Conservation (phyloP, 1,140 invertebrate species). For the Chironomus tepperi region DNA sequence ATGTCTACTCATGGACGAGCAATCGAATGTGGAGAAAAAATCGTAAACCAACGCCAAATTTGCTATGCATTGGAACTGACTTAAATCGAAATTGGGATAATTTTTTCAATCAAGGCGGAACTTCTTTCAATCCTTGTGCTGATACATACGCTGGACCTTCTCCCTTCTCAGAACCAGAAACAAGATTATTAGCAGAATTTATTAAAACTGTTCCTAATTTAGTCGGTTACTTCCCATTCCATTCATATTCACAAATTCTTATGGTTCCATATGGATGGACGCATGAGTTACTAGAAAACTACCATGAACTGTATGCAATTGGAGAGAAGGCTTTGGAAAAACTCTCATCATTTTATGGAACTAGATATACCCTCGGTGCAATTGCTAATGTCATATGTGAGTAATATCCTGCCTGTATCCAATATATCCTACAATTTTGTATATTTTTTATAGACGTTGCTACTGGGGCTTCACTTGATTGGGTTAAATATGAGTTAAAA, state of each 20-base stretch:
- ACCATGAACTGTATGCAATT: slow-evolving; percentile 45
- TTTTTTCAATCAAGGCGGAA: slow-evolving; percentile 35
- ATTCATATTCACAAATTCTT: slow-evolving; percentile 42
- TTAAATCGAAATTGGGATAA: slow-evolving; percentile 58
- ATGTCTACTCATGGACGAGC: slow-evolving; percentile 34
- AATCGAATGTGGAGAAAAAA: slow-evolving; percentile 42
- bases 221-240: slow-evolving; percentile 43
- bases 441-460: slow-evolving; percentile 41
- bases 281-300: slow-evolving; percentile 41
- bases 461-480: slow-evolving; percentile 55
- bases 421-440: too few species aligned
- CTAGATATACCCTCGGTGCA: slow-evolving; percentile 42
- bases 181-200: slow-evolving; percentile 39
- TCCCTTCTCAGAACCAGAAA: slow-evolving; percentile 53
- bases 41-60: slow-evolving; percentile 34
- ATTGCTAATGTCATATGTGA: slow-evolving; percentile 48
- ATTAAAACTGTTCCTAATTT: slow-evolving; percentile 41
- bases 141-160: slow-evolving; percentile 47
- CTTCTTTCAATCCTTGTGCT: slow-evolving; percentile 46
- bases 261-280: slow-evolving; percentile 41
- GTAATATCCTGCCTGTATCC: too few species aligned
- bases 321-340: slow-evolving; percentile 40
- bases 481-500: slow-evolving; percentile 55
- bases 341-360: slow-evolving; percentile 44
- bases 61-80: slow-evolving; percentile 50